Percentiles rank a stretch among this genome's conserved stretches.
Conservation (phyloP, 1,140 invertebrate genomes). For the Drosophila pseudoobscura region DNA sequence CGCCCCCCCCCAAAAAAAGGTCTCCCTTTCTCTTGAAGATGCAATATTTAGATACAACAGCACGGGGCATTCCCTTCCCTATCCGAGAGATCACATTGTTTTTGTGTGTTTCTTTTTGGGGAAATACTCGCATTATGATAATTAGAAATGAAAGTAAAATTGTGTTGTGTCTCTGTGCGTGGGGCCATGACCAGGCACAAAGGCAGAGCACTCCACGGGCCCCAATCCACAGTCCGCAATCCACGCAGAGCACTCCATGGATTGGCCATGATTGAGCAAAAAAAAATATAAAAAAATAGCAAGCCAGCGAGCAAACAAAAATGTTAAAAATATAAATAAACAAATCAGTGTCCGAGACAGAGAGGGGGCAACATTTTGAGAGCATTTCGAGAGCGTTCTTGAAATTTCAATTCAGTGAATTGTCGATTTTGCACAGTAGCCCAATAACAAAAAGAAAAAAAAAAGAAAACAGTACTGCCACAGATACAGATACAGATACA, state of each 20-base stretch:
- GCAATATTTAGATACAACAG: too few relatives aligned
- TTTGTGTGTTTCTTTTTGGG: not conserved
- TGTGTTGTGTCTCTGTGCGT: constrained; percentile 44
- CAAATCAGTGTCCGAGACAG: constrained; percentile 49
- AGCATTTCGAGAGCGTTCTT: constrained; percentile 62
- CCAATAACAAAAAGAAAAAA: not conserved
- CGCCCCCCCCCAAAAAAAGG: too few relatives aligned
- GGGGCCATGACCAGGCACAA: constrained; percentile 65
- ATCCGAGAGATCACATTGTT: constrained; percentile 21
- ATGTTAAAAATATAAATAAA: constrained; percentile 69
- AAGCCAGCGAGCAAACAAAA: constrained; percentile 39
- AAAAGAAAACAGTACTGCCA: constrained; percentile 14
- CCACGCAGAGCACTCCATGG: constrained; percentile 19
- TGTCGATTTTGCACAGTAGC: constrained; percentile 71
- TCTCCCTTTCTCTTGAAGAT: too few relatives aligned
- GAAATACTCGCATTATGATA: constrained; percentile 61
- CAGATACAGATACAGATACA: constrained; percentile 4
- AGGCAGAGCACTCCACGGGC: not conserved
- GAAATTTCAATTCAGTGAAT: constrained; percentile 68
- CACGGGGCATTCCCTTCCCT: too few relatives aligned
- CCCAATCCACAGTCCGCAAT: not conserved
- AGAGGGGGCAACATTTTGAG: constrained; percentile 11
- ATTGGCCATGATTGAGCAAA: constrained; percentile 72
- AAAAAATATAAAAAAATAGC: constrained; percentile 35
- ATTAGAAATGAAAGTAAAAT: constrained; percentile 80